Evolutionary conservation across 2,888 invertebrate genomes (phyloP).

Genomic region (Zonitis immaculata): DNA sequence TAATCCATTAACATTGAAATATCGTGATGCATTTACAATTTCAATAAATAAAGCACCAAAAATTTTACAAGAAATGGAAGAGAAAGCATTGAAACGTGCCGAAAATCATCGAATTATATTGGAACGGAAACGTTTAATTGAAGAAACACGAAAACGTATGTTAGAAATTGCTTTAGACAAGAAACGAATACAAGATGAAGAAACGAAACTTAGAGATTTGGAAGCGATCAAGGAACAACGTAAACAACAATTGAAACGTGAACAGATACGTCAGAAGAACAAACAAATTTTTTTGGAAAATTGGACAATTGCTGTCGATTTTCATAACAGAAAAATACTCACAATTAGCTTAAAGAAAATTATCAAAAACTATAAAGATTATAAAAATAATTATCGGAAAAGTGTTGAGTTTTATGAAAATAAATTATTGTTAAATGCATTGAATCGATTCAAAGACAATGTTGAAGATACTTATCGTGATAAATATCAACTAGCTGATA

Average conservation of each 20-base stretch:
- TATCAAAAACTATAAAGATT: conserved; percentile 41
- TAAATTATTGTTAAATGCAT: conserved; percentile 28
- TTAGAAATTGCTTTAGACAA: conserved; percentile 59
- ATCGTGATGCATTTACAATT: conserved; percentile 45
- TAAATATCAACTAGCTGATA: conserved; percentile 55
- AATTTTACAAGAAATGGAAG: conserved; percentile 68
- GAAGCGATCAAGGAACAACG: conserved; percentile 59
- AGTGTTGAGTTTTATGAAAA: conserved; percentile 33
- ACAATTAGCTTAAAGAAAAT: conserved; percentile 42
- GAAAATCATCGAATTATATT: conserved; percentile 47
- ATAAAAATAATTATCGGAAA: conserved; percentile 39
- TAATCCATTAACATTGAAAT: conserved; percentile 48
- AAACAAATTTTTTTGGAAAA: conserved; percentile 47
- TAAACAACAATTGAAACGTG: conserved; percentile 54
- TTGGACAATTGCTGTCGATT: conserved; percentile 47
- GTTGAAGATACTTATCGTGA: conserved; percentile 37
- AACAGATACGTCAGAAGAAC: conserved; percentile 56
- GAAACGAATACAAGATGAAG: conserved; percentile 56
- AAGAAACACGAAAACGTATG: conserved; percentile 53
- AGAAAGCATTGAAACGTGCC: conserved; percentile 62
- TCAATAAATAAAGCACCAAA: conserved; percentile 60
- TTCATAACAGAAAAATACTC: conserved; percentile 45
- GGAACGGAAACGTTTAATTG: conserved; percentile 51
- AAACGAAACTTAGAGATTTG: conserved; percentile 57
- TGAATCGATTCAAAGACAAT: conserved; percentile 28